phyloP scores from a whole-genome alignment of 2,888 invertebrate species.

The Aporophyla lueneburgensis region DNA sequence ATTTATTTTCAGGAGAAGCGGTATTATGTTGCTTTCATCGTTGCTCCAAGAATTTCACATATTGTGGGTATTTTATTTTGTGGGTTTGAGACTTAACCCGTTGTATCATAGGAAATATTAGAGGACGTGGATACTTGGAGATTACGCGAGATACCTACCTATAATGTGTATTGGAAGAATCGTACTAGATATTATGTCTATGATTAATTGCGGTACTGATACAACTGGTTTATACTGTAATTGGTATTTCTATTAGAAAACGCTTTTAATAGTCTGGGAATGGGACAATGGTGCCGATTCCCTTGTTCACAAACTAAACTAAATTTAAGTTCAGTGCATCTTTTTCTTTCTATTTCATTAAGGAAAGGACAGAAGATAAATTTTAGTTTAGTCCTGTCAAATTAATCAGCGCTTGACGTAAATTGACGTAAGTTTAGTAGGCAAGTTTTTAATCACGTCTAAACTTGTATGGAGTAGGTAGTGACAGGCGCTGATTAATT shows the following conservation, averaged over 20 bases:
- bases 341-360: no score
- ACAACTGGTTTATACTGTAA: background rate
- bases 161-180: background rate
- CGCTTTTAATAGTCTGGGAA: background rate
- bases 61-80: background rate
- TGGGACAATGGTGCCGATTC: no score
- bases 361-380: no score
- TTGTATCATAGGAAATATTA: background rate
- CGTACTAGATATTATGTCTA: background rate
- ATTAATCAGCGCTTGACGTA: no score
- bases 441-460: no score
- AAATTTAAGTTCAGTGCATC: no score
- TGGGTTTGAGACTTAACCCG: background rate
- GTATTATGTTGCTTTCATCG: background rate
- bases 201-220: background rate
- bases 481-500: no score
- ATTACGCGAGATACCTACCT: background rate
- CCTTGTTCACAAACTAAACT: no score
- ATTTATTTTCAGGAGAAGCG: background rate
- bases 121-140: no score
- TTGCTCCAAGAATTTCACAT: background rate
- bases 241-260: background rate
- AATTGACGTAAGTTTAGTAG: no score
- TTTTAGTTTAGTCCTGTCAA: no score
- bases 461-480: no score